Base-by-base conservation (phyloP, 2,113 vertebrate species). In the Paralichthys olivaceus region DNA sequence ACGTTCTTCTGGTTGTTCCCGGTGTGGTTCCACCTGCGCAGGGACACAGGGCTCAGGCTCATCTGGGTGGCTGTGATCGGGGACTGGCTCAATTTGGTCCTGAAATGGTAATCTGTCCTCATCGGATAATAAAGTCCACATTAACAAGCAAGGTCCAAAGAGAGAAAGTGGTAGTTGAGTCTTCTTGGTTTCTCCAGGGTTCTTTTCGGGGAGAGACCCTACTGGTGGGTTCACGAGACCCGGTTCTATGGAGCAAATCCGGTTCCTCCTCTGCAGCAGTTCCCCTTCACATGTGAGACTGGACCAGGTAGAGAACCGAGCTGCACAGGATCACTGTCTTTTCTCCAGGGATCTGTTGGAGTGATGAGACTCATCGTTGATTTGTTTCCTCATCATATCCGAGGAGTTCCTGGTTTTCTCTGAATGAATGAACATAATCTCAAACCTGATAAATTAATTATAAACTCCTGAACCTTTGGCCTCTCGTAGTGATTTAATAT, bases 31-130 rank as follows among this genome's bases (percentile, higher is more conserved):
- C 95, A 97, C 79, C 66, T 96, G 75, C 91, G 60, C 0, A 93
- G 95, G 86, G 75, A 94, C 0, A 95, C 96, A 55, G 96, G 92
- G 53, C 75, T 98, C 92, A 92, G 94, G 79, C 96, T 99, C 13
- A 93, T 99, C 84, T 99, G 98, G 98, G 97, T 98, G 80, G 96
- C 96, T 0, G 97, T 98, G 58, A 91, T 99, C 0, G 97, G 97
- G 4, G 98, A 99, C 90, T 99, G 98, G 98, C 91, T 99, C 86
- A 99, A 99, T 88, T 86, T 99, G 7, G 93, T 99, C 76, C 96
- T 98, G 58, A 99, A 99, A 89, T 99, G 98, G 97, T 98, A 94
- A 96, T 34, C n/a, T 7, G 14, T 15, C 53, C 0, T 13, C 26
- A 29, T 26, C 17, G 15, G 1, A n/a, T 22, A 11, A 3, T 2